These are phyloP conservation scores for Polyodon spathula DNA, from an alignment of 2,113 vertebrate genomes.

Conservation along the genomic window DNA sequence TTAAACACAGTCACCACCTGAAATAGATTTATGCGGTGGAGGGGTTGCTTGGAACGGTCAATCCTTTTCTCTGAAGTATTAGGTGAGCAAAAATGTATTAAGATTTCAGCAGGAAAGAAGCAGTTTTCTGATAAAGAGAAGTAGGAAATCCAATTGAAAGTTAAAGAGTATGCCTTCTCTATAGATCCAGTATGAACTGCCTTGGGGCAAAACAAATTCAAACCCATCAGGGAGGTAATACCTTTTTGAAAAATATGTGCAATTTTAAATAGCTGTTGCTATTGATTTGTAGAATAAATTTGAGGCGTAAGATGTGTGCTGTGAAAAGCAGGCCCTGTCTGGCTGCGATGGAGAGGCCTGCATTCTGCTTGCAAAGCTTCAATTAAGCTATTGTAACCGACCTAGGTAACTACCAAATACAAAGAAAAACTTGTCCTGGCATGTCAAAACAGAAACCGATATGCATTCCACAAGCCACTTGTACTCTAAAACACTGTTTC, in stretches of 20 bases:
- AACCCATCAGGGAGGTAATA: slow-evolving; percentile 41
- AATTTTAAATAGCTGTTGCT: slow-evolving; percentile 41
- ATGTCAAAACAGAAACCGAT: background rate
- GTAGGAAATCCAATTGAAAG: slow-evolving; percentile 31
- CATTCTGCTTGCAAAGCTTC: background rate
- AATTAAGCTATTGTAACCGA: background rate
- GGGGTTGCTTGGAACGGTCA: background rate
- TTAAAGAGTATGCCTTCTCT: slow-evolving; percentile 35
- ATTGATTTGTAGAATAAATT: slow-evolving; percentile 39
- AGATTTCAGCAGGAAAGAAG: slow-evolving; percentile 19
- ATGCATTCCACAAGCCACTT: background rate
- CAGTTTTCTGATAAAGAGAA: slow-evolving; percentile 30
- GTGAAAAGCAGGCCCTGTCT: background rate
- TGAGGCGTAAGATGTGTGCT: background rate
- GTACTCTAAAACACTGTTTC: slow-evolving; percentile 3
- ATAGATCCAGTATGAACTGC: slow-evolving; percentile 36
- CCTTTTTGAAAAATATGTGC: slow-evolving; percentile 30
- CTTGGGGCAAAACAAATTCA: slow-evolving; percentile 40
- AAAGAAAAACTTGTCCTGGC: background rate
- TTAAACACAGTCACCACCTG: background rate
- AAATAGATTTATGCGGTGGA: background rate
- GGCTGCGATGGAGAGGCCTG: background rate
- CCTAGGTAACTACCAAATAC: background rate
- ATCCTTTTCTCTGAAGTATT: slow-evolving; percentile 9
- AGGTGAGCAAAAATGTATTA: slow-evolving; percentile 21